Percentiles rank a stretch among this genome's conserved stretches.
Conservation (phyloP, 2,113 vertebrate genomes). For the Tachysurus vachellii region DNA sequence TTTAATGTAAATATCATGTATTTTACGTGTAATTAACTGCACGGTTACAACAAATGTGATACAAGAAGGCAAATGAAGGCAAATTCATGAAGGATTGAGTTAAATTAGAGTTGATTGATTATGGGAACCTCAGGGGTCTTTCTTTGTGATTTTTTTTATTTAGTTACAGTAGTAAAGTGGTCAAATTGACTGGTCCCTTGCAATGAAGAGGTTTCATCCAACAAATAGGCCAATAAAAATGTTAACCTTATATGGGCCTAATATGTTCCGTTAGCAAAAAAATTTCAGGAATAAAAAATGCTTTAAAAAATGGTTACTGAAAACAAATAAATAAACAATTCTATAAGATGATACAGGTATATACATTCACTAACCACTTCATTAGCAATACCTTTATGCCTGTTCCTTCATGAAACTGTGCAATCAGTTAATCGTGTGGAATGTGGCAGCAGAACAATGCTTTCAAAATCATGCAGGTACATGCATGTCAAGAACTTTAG, state of each 20-base stretch:
- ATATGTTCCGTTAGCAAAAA: background rate
- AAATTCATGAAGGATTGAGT: background rate
- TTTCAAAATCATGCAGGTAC: background rate
- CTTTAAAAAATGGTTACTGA: background rate
- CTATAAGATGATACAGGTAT: background rate
- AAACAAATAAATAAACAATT: background rate
- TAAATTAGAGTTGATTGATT: background rate
- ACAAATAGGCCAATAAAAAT: background rate
- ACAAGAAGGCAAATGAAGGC: background rate
- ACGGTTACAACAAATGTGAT: background rate
- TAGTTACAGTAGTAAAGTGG: background rate
- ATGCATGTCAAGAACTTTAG: background rate
- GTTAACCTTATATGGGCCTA: background rate
- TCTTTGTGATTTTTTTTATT: background rate
- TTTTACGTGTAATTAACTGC: background rate
- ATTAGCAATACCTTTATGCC: background rate
- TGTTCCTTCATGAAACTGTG: background rate
- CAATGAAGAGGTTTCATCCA: background rate
- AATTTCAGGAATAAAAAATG: background rate
- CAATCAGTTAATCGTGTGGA: background rate
- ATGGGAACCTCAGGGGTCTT: background rate
- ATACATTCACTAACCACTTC: background rate
- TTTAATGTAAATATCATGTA: background rate
- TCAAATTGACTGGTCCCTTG: background rate
- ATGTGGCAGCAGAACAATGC: background rate